These are phyloP conservation scores for Microctonus brassicae DNA, from an alignment of 2,888 invertebrate species.

Conservation along the genomic window DNA sequence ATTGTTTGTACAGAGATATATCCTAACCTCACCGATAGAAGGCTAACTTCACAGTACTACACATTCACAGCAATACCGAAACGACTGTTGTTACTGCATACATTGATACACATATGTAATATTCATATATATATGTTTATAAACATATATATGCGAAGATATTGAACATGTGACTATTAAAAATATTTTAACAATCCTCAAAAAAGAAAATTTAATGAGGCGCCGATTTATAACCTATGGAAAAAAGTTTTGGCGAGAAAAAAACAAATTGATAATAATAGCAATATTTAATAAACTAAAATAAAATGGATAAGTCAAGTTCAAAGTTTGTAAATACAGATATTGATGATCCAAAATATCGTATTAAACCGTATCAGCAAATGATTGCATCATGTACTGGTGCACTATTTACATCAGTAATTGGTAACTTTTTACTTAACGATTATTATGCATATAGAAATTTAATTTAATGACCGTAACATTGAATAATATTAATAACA, in stretches of 20 bases:
- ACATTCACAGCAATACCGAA: too few relatives aligned
- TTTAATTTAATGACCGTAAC: constrained; percentile 23
- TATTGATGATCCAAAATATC: constrained; percentile 81
- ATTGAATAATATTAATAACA: not conserved
- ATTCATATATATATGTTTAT: too few relatives aligned
- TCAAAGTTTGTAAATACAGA: constrained; percentile 53
- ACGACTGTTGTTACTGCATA: too few relatives aligned
- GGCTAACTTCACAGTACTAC: too few relatives aligned
- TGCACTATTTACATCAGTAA: constrained; percentile 88
- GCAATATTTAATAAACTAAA: not conserved
- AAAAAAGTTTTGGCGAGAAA: too few relatives aligned
- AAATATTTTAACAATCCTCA: not conserved
- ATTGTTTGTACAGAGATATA: too few relatives aligned
- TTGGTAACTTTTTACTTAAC: constrained; percentile 74
- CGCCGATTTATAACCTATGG: too few relatives aligned
- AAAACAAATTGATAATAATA: too few relatives aligned
- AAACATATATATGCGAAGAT: too few relatives aligned
- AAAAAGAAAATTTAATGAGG: too few relatives aligned
- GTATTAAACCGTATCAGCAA: constrained; percentile 85
- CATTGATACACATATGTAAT: too few relatives aligned
- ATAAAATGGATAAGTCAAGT: constrained; percentile 22
- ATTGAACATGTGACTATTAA: not conserved
- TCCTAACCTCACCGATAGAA: too few relatives aligned
- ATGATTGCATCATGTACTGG: constrained; percentile 90
- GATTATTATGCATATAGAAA: constrained; percentile 19